Evolutionary conservation across 30 jellyfish, hydroid and myxozoan species (phyloP).

Genomic region (Pseudorhiza aurosa): DNA sequence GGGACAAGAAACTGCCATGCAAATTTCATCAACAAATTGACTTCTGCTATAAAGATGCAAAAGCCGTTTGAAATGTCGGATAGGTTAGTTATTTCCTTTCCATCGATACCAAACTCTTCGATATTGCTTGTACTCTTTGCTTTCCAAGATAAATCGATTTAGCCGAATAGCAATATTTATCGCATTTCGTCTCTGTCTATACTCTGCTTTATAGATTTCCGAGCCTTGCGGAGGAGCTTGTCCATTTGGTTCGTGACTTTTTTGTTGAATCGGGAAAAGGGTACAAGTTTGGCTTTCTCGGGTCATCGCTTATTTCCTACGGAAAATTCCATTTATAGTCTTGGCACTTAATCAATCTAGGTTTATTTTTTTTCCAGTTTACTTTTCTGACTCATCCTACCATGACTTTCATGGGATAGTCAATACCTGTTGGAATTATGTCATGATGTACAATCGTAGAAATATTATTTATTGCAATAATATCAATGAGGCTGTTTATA

Average conservation of each 20-base stretch:
- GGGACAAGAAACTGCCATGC: no score
- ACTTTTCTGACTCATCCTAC: no score
- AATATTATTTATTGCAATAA: conserved; percentile 12
- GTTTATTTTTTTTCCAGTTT: background rate
- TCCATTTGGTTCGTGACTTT: conserved; percentile 6
- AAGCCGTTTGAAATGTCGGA: no score
- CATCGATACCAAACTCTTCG: background rate
- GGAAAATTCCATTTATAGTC: conserved; percentile 29
- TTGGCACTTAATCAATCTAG: conserved; percentile 37
- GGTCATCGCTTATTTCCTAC: background rate
- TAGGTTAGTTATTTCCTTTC: background rate
- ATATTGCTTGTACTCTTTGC: background rate
- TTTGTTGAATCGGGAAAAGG: conserved; percentile 3
- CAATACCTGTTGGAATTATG: conserved; percentile 14
- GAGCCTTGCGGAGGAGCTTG: background rate
- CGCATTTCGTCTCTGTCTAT: conserved; percentile 2
- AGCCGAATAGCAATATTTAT: background rate
- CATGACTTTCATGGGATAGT: no score
- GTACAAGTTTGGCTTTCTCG: conserved; percentile 44
- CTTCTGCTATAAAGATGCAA: no score
- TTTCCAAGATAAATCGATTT: background rate
- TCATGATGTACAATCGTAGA: conserved; percentile 34
- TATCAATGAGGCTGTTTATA: background rate
- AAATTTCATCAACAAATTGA: no score
- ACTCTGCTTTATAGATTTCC: conserved; percentile 16